Conservation (phyloP, 2,113 vertebrate genomes). For the Dolichallabes microphthalmus region DNA sequence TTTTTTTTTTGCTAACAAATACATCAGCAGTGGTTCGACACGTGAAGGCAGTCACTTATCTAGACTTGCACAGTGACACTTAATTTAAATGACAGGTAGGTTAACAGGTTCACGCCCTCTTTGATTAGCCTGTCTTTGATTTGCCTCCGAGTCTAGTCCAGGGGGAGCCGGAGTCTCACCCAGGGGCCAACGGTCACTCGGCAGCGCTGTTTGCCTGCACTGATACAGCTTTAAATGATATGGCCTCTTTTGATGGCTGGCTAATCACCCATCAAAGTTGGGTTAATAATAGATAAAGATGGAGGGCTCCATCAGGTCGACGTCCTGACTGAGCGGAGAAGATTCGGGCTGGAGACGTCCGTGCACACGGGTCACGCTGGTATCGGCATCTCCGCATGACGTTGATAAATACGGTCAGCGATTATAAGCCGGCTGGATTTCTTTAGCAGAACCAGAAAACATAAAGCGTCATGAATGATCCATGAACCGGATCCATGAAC, state of each 20-base stretch:
- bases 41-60: slow-evolving; percentile 24
- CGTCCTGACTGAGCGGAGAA: slow-evolving; percentile 9
- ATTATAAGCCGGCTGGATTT: background rate
- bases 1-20: background rate
- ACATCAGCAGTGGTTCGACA: background rate
- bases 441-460: background rate
- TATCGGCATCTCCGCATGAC: slow-evolving; percentile 2
- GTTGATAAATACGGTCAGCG: background rate
- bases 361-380: background rate
- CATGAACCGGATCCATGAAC: too few species aligned
- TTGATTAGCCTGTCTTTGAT: slow-evolving; percentile 41
- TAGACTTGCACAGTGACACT: slow-evolving; percentile 21
- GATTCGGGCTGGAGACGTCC: background rate
- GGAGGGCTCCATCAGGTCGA: slow-evolving; percentile 21
- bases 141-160: slow-evolving; percentile 45
- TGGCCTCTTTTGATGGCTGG: slow-evolving; percentile 66
- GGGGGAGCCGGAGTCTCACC: slow-evolving; percentile 35
- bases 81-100: slow-evolving; percentile 43
- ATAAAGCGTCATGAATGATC: too few species aligned
- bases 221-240: slow-evolving; percentile 63
- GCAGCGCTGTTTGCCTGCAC: slow-evolving; percentile 66
- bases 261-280: slow-evolving; percentile 68
- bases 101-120: slow-evolving; percentile 43
- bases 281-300: slow-evolving; percentile 68
- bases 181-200: slow-evolving; percentile 50